Evolutionary conservation across 1,140 invertebrate genomes (phyloP).

Genomic region (Bombus ignitus): DNA sequence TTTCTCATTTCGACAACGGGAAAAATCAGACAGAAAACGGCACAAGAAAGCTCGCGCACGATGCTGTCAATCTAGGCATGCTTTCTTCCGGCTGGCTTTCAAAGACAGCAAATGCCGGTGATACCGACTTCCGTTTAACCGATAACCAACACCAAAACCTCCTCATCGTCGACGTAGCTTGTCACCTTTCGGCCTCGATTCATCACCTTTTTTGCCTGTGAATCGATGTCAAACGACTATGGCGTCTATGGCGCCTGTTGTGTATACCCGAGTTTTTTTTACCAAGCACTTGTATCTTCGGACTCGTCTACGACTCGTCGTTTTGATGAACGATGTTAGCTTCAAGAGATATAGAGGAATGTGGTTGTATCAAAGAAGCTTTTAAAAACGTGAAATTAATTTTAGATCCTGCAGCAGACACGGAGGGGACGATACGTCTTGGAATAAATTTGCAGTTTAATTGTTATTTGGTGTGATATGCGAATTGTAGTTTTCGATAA

Average conservation of each 20-base stretch:
- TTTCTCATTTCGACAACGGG: slow-evolving; percentile 19
- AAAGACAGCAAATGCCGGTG: slow-evolving; percentile 17
- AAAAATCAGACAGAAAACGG: slow-evolving; percentile 25
- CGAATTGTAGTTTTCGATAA: no score
- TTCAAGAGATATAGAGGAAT: neutral
- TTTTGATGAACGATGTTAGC: neutral
- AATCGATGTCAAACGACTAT: slow-evolving; percentile 31
- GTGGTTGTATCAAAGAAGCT: no score
- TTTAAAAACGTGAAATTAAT: no score
- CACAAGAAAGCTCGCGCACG: slow-evolving; percentile 31
- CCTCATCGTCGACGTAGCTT: neutral
- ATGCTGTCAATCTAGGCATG: slow-evolving; percentile 6
- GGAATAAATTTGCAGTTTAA: no score
- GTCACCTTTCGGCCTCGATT: slow-evolving; percentile 24
- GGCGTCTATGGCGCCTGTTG: neutral
- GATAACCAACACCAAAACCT: slow-evolving; percentile 37
- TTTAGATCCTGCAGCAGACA: no score
- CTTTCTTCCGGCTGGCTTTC: slow-evolving; percentile 38
- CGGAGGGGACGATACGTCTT: no score
- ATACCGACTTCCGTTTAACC: slow-evolving; percentile 26
- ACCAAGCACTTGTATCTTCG: neutral
- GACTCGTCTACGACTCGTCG: neutral
- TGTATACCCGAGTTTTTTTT: neutral
- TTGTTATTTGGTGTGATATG: no score
- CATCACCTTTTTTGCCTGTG: neutral